phyloP scores from a whole-genome alignment of 1,140 invertebrate genomes.

The Drosophila bipectinata region DNA sequence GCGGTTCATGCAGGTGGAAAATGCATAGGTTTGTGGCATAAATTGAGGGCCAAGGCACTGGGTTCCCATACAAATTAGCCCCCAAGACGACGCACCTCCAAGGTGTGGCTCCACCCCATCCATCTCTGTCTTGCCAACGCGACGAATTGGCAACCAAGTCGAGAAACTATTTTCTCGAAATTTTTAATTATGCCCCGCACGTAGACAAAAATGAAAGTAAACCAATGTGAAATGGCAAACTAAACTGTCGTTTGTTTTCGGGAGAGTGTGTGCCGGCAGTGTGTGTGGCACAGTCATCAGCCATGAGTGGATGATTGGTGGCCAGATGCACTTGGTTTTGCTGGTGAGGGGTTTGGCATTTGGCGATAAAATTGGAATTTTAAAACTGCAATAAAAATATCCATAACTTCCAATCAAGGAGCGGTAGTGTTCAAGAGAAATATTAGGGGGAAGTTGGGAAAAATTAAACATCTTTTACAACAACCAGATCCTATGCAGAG shows the following conservation, averaged over 20 bases:
- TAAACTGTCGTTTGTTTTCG: slow-evolving; percentile 32
- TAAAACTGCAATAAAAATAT: background rate
- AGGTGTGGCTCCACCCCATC: slow-evolving; percentile 29
- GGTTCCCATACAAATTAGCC: slow-evolving; percentile 66
- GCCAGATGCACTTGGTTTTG: slow-evolving; percentile 10
- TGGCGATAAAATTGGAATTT: slow-evolving; percentile 2
- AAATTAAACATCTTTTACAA: too few species aligned
- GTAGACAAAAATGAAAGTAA: slow-evolving; percentile 80
- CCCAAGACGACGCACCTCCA: slow-evolving; percentile 51
- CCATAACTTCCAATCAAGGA: slow-evolving; percentile 17
- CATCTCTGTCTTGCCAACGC: slow-evolving; percentile 10
- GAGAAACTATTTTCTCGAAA: slow-evolving; percentile 73
- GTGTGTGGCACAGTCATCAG: slow-evolving; percentile 27
- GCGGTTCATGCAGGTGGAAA: slow-evolving; percentile 43
- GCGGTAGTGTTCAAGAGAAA: background rate
- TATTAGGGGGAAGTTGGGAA: background rate
- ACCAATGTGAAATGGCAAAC: slow-evolving; percentile 74
- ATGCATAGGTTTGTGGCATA: slow-evolving; percentile 35
- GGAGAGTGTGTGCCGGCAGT: slow-evolving; percentile 5
- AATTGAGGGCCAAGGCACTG: slow-evolving; percentile 33
- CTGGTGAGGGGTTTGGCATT: slow-evolving; percentile 2
- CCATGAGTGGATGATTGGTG: background rate
- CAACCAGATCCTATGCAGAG: too few species aligned
- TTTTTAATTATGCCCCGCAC: slow-evolving; percentile 74
- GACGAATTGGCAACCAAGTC: slow-evolving; percentile 52